Base-by-base conservation (phyloP, 2,888 invertebrate genomes). In the Drosophila trichaetosa region DNA sequence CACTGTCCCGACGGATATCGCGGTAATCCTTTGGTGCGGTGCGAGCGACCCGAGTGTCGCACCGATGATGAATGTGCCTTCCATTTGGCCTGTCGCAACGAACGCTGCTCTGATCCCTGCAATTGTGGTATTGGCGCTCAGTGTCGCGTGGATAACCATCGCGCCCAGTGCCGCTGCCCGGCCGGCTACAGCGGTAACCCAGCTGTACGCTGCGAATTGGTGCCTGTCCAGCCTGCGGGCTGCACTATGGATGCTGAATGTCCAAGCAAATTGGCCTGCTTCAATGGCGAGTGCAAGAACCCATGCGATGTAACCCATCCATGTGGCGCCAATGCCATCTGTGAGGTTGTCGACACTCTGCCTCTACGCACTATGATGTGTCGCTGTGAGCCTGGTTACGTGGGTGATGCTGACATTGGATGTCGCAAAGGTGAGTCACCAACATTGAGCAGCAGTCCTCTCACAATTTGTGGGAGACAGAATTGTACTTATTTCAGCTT, bases 361-460 rank as follows among this genome's bases (percentile, higher is more conserved):
- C 98, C 98, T 8, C 94, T 97, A 93, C 95, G 98, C 82, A 97
- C 97, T 10, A 97, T 98, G 95, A 95, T 97, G 69, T 98, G 98
- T 92, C 95, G 96, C 90, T 98, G 98, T 91, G 95, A 96, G 73
- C 95, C 95, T 70, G 97, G 97, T 73, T 96, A 95, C 86, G 94
- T 96, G 81, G 98, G 98, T 79, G 97, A 98, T 92, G 97, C 98
- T 13, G 97, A 97, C 82, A 95, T 96, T 75, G 96, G 96, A 92
- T 98, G 98, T 92, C 95, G 94, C 91, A 95, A 94, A 94, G 96
- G 98, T 97, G 95, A 94, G 80, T 59, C 10, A 4, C 10, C 10
- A 21, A 7, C 21, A 21, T 18, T 54, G 7, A 18, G 4, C 21
- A n/a, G 3, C 4, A n/a, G 18, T 21, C 21, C 24, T 16, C 18